Evolutionary conservation across 2,888 invertebrate species (phyloP), one percentile per base, ranked within the genome.

Genomic region (Schrankia costaestrigalis): DNA sequence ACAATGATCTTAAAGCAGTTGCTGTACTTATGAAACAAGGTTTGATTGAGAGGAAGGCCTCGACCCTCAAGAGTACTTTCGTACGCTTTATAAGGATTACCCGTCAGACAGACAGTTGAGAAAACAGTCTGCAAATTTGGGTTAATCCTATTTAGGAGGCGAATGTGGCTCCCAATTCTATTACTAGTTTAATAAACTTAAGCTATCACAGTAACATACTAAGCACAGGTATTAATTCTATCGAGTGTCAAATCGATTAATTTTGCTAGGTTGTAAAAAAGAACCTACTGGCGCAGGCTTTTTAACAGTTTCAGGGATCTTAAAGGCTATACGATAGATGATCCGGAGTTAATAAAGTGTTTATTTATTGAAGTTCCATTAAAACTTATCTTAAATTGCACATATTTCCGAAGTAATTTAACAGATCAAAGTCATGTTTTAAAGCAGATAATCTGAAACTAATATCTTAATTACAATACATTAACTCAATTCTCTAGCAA

Each of bases 211-310:
- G 50, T 43, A 46, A 49, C 50, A 31, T 56, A 64, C 65, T 64
- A 57, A 65, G 58, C 50, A 57, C 55, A 56, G 42, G 40, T 61
- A 60, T 61, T 59, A n/a, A n/a, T 65, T 40, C 55, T 48, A 63
- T 55, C 58, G 53, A 66, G 63, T 71, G 55, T 59, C 62, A 68
- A 75, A 80, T 78, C 76, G 74, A 81, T 75, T 78, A n/a, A n/a
- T n/a, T n/a, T n/a, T n/a, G n/a, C n/a, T n/a, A n/a, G n/a, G n/a
- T n/a, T n/a, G n/a, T n/a, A n/a, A n/a, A n/a, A n/a, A n/a, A n/a
- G n/a, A n/a, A n/a, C n/a, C n/a, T n/a, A n/a, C n/a, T n/a, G n/a
- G n/a, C n/a, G n/a, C n/a, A n/a, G n/a, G n/a, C n/a, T n/a, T n/a
- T n/a, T n/a, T n/a, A n/a, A n/a, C n/a, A n/a, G n/a, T n/a, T n/a